Conservation (phyloP, 1,140 invertebrate genomes). For the Schmidtea mediterranea region DNA sequence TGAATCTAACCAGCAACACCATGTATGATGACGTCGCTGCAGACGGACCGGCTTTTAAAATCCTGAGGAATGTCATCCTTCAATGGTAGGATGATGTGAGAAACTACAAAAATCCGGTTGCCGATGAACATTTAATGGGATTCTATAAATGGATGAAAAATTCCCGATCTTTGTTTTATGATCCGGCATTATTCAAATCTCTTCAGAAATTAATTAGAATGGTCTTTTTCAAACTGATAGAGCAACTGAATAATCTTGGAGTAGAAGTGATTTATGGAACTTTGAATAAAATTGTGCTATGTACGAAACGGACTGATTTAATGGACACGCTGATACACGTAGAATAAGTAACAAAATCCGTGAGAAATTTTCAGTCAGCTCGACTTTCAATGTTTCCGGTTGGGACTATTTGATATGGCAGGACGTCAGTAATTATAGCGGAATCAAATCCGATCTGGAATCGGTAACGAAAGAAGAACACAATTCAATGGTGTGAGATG, state of each 20-base stretch:
- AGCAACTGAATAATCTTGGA: background rate
- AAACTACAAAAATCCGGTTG: background rate
- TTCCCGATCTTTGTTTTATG: background rate
- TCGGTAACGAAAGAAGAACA: background rate
- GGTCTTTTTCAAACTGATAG: background rate
- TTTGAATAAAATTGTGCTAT: no score
- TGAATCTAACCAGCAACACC: background rate
- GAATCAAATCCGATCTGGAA: background rate
- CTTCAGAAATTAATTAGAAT: background rate
- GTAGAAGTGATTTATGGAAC: background rate
- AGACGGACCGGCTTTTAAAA: background rate
- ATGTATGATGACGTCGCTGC: conserved; percentile 1
- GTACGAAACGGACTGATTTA: no score
- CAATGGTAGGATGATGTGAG: no score
- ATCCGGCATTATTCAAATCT: background rate
- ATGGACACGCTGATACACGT: no score
- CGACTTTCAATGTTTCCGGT: background rate
- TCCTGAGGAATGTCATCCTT: background rate
- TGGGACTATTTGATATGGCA: conserved; percentile 2
- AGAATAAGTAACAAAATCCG: no score
- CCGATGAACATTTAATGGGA: background rate
- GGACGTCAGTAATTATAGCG: background rate
- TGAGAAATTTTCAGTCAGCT: background rate
- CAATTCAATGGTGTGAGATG: background rate
- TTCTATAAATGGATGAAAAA: background rate